Evolutionary conservation across 2,888 invertebrate species (phyloP), one percentile per base, ranked within the genome.

Genomic region (Acleris emargana): DNA sequence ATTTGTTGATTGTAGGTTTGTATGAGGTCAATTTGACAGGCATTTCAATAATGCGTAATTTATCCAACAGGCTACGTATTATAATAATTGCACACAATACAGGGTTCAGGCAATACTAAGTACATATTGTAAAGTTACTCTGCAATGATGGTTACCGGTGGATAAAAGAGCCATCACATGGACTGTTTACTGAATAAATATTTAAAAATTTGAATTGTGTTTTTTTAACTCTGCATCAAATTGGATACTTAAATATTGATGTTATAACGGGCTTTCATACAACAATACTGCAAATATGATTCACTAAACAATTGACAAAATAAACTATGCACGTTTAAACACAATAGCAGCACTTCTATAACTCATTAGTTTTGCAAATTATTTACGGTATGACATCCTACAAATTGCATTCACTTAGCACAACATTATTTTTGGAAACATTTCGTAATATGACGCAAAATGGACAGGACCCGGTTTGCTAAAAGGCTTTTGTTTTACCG

Each of bases 391-490:
- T 66, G 66, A 66, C 66, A 66, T 60, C 51, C 57, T 52, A 66
- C 66, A 66, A 61, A 66, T 61, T 61, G 57, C 60, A 66, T 61
- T 52, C 66, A 66, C 66, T 66, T 66, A 66, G 47, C 66, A 66
- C 55, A 55, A 28, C 59, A 45, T 64, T 61, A 52, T 60, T 61
- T 38, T 66, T 61, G 51, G 60, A n/a, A 51, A 57, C 45, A 57
- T 66, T 66, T 60, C 66, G 32, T 57, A 61, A 66, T 51, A 13
- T 50, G 50, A 54, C 43, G 50, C 43, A 60, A 64, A 64, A 13
- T n/a, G 20, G 43, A 45, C 20, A 54, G 18, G 45, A 54, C 17
- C 42, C 9, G 4, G 4, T 13, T 17, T 18, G 13, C 9, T 58
- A 22, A 53, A 47, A 53, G 38, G 58, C 58, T 11, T 25, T 53